Evolutionary conservation across 2,888 invertebrate species (phyloP).

Genomic region (Anarsia innoxiella): DNA sequence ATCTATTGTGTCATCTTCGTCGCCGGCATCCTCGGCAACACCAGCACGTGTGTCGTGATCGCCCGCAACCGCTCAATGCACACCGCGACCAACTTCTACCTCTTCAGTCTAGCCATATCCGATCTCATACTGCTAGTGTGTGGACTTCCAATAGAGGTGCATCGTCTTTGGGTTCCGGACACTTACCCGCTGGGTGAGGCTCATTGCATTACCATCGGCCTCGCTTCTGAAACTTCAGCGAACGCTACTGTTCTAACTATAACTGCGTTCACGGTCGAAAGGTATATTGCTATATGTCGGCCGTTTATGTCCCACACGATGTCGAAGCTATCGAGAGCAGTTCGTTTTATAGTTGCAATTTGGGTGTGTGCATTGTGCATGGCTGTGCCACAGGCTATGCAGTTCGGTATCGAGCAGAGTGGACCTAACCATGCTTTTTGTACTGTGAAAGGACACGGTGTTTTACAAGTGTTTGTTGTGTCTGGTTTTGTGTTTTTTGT

Average conservation of each 20-base stretch:
- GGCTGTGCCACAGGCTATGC: conserved; percentile 86
- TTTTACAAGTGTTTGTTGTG: conserved; percentile 84
- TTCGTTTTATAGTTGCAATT: conserved; percentile 82
- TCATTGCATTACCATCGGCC: conserved; percentile 83
- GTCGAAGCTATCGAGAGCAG: conserved; percentile 87
- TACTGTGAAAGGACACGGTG: conserved; percentile 73
- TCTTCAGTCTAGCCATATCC: conserved; percentile 86
- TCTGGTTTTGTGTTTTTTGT: conserved; percentile 90
- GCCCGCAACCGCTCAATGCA: conserved; percentile 86
- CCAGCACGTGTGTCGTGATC: conserved; percentile 87
- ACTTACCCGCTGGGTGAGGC: conserved; percentile 85
- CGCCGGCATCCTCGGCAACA: conserved; percentile 85
- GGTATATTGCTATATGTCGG: conserved; percentile 91
- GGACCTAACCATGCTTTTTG: conserved; percentile 70
- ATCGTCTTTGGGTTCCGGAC: conserved; percentile 82
- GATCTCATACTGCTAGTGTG: conserved; percentile 83
- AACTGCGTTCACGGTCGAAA: conserved; percentile 91
- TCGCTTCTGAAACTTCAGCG: conserved; percentile 89
- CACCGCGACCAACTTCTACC: conserved; percentile 88
- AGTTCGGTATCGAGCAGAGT: conserved; percentile 81
- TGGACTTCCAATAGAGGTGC: conserved; percentile 87
- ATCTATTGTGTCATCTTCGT: conserved; percentile 81
- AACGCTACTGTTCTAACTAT: conserved; percentile 91
- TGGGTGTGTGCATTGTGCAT: conserved; percentile 86
- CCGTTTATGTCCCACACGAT: conserved; percentile 89